Evolutionary conservation across 1,140 invertebrate species (phyloP), one percentile per base, ranked within the genome.

Genomic region (Conus ventricosus): DNA sequence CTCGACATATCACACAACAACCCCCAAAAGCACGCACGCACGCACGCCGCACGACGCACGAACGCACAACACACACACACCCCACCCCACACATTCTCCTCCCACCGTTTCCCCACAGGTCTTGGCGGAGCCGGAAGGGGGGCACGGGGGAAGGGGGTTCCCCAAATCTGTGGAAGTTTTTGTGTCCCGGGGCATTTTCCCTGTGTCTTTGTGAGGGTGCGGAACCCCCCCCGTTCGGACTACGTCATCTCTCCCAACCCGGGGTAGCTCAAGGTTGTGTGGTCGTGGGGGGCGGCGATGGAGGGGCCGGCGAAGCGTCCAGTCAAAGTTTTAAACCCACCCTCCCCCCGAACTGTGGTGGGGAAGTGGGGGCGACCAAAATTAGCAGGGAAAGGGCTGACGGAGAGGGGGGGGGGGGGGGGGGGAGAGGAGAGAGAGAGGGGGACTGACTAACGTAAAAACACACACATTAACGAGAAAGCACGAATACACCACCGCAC

Each of bases 201-300:
- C 90, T 91, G 85, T 94, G 88, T 94, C 93, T 82, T 94, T 94
- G 87, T 94, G 93, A 23, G 39, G 7, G 93, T 94, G 57, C 92
- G 87, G 90, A 94, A 94, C 67, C 93, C 92, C 5, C 92, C 0
- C 93, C 93, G 88, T 94, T 94, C 17, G 76, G 0, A 92, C 91
- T 4, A 75, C 91, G 20, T 90, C 15, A 93, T 71, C 83, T 94
- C 93, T 11, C 93, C 93, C 87, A 94, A 7, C 92, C 92, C 25
- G 92, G 84, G 0, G 93, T 93, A 11, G 71, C 51, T 91, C 90
- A 71, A 93, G 90, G 89, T 93, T 91, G 5, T 57, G 76, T 93
- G 92, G 63, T 92, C 91, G 78, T 93, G 92, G 3, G 92, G 86
- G 23, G 91, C 89, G 27, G 60, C 78, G 23, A 90, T 87, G 5